Base-by-base conservation (phyloP, 2,113 vertebrate genomes). In the Stomatorhinus ivindoensis region DNA sequence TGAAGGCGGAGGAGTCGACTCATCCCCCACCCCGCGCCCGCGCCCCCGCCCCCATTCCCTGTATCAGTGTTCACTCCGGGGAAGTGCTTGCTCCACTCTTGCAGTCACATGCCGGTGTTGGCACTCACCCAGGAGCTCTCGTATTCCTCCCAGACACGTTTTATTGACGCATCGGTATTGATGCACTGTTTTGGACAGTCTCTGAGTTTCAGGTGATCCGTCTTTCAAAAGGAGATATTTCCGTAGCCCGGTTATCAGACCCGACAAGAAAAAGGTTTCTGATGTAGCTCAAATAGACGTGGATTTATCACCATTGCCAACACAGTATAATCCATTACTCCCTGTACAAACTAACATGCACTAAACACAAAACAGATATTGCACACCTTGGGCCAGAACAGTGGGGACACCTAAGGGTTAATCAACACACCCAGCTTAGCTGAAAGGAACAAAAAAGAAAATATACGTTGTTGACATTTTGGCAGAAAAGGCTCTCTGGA, bases 391-490 rank as follows among this genome's bases (percentile, higher is more conserved):
- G 11, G 24, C 53, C 31, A 47, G 44, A 82, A 90, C 53, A 92
- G 89, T 82, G 86, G 89, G 88, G 86, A 85, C 89, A 93, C 90
- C 91, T 86, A 80, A 92, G 91, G 65, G 89, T 91, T 91, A 93
- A 93, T 92, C 61, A 27, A 13, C 61, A 69, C 3, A 10, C 61
- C 61, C 93, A 93, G 92, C 92, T 93, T 88, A 91, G 93, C 90
- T 89, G 89, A 89, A 92, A 89, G 90, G 91, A 90, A 88, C 91
- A 46, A 88, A 91, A 84, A 89, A 90, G 90, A 87, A 42, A 89
- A 73, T 92, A 93, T 88, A 94, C 93, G 91, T 93, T 93, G 93
- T 94, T 95, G 95, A 94, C 93, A 94, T 94, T 94, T 94, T 94
- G 92, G 93, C 93, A 93, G 92, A 17, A 89, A 89, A 90, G 92